A percentile compares a stretch with the other conserved stretches of the same genome.
Conservation (phyloP, 2,888 invertebrate species). For the Calameuta filiformis region DNA sequence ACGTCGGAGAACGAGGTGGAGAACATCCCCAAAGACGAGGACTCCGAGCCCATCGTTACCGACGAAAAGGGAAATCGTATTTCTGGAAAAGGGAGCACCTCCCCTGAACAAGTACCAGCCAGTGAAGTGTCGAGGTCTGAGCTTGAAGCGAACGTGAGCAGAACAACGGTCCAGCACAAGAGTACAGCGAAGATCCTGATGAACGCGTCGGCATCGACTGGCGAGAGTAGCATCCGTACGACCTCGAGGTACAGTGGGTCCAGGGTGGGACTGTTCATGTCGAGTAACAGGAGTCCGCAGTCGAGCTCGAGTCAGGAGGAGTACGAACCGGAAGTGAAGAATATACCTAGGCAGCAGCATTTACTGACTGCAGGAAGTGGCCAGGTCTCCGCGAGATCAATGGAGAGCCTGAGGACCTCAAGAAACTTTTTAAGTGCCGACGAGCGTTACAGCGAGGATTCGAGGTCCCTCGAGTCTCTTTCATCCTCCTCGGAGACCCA, state of each 20-base stretch:
- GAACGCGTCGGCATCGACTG: constrained; percentile 52
- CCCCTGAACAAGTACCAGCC: background rate
- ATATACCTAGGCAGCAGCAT: constrained; percentile 46
- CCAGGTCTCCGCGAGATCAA: constrained; percentile 74
- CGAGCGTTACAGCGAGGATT: constrained; percentile 58
- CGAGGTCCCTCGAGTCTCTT: constrained; percentile 57
- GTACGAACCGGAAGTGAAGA: constrained; percentile 71
- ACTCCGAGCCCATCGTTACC: constrained; percentile 29
- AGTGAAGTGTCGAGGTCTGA: background rate
- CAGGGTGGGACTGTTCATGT: constrained; percentile 70
- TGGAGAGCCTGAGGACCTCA: constrained; percentile 76
- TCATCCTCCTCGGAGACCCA: constrained; percentile 69
- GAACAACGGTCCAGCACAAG: constrained; percentile 32
- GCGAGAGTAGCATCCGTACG: constrained; percentile 26
- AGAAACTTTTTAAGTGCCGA: constrained; percentile 66
- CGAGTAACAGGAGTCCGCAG: constrained; percentile 71
- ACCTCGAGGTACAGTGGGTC: constrained; percentile 65
- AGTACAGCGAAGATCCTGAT: constrained; percentile 49
- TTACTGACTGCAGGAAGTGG: constrained; percentile 45
- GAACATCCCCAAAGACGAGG: constrained; percentile 51
- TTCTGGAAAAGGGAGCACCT: constrained; percentile 21
- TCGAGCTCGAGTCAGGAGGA: constrained; percentile 80
- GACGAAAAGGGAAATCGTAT: constrained; percentile 39
- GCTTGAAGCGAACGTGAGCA: background rate
- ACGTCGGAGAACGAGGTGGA: constrained; percentile 59